Percentiles rank a stretch among this genome's conserved stretches.
These are phyloP conservation scores for Oenanthe oenanthe DNA, from an alignment of 2,113 vertebrate genomes.

Conservation along the genomic window DNA sequence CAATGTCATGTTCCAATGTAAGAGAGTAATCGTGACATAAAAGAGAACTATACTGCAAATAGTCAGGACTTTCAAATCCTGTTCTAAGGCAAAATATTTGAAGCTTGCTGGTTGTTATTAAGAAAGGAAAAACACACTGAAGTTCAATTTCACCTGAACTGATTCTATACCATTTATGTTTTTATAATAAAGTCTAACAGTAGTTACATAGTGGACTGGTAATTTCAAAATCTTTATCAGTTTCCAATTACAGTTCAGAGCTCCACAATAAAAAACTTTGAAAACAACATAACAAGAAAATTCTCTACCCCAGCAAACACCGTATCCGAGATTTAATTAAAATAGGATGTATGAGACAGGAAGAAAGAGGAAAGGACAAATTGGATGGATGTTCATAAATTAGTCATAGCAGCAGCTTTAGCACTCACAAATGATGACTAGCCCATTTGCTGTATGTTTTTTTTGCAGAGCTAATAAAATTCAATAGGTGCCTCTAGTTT, in stretches of 20 bases:
- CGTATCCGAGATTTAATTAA: slow-evolving; percentile 39
- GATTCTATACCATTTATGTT: not conserved
- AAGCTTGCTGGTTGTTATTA: not conserved
- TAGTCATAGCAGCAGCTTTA: slow-evolving; percentile 37
- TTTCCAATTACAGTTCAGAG: not conserved
- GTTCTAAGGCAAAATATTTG: not conserved
- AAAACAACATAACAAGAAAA: slow-evolving; percentile 23
- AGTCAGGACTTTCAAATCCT: not conserved
- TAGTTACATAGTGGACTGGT: not conserved
- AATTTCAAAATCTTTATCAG: slow-evolving; percentile 20
- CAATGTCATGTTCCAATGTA: not conserved
- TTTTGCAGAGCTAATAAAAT: not conserved
- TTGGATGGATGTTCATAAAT: slow-evolving; percentile 36
- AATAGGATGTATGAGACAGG: not conserved
- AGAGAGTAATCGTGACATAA: not conserved
- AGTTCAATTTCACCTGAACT: not conserved
- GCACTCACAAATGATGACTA: not conserved
- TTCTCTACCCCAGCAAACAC: not conserved
- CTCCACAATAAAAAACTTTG: not conserved
- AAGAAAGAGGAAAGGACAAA: slow-evolving; percentile 40
- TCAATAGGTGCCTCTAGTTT: not conserved
- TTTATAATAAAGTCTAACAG: not conserved
- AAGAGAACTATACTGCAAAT: not conserved
- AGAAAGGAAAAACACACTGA: not conserved
- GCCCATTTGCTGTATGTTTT: not conserved